phyloP scores from a whole-genome alignment of 1,140 invertebrate genomes.

The Agrilus planipennis region DNA sequence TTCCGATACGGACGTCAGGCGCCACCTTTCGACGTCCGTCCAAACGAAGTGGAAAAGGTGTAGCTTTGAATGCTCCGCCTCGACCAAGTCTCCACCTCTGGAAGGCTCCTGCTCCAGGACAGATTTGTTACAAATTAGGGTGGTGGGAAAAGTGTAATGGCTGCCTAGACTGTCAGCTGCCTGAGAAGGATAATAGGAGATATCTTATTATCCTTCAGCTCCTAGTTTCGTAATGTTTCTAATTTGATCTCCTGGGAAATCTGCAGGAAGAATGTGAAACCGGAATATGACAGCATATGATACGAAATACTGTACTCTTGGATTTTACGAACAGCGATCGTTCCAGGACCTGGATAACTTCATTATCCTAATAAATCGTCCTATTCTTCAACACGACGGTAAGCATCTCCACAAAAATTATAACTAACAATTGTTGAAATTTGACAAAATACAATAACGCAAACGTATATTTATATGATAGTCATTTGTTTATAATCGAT shows the following conservation, averaged over 20 bases:
- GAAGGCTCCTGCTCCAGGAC: too few relatives aligned
- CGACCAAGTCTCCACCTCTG: too few relatives aligned
- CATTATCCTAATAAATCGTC: slow-evolving; percentile 1
- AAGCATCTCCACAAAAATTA: background rate
- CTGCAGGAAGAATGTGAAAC: background rate
- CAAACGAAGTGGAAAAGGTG: too few relatives aligned
- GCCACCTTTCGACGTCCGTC: too few relatives aligned
- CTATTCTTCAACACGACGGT: background rate
- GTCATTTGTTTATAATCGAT: too few relatives aligned
- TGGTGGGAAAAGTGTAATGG: slow-evolving; percentile 31
- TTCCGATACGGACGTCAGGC: too few relatives aligned
- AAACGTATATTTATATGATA: too few relatives aligned
- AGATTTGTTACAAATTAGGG: slow-evolving; percentile 21
- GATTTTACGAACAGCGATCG: background rate
- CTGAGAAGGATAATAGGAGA: slow-evolving; percentile 32
- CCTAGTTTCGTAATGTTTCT: slow-evolving; percentile 31
- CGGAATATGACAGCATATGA: background rate
- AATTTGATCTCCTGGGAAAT: slow-evolving; percentile 32
- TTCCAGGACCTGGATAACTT: background rate
- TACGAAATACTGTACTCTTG: background rate
- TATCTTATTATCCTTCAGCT: slow-evolving; percentile 33
- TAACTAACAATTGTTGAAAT: too few relatives aligned
- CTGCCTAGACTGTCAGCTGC: slow-evolving; percentile 29
- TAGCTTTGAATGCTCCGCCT: too few relatives aligned
- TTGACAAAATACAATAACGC: too few relatives aligned